Evolutionary conservation across 2,888 invertebrate species (phyloP), one percentile per base, ranked within the genome.

Genomic region (Stramonita haemastoma): DNA sequence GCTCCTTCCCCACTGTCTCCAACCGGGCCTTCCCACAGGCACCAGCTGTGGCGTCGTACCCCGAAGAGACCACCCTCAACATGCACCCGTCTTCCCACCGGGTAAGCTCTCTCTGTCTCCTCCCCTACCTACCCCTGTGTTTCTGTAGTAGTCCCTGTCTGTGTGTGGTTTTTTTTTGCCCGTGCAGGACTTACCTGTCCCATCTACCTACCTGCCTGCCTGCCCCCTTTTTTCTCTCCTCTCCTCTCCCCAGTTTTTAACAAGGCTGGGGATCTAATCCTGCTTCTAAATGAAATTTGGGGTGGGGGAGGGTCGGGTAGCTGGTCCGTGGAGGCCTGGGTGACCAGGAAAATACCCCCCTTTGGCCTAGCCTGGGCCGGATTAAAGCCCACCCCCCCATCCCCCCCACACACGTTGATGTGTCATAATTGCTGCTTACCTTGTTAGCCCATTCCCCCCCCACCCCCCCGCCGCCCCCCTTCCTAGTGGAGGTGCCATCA

Each of bases 1-100:
- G 97, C 85, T 94, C 95, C 70, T 95, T 95, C 91, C 94, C 95
- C 46, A 97, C 97, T 87, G 92, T 92, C 90, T 92, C 94, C 29
- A 91, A 91, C 87, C 91, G 4, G 91, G 91, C 19, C 89, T 91
- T 0, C 90, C 90, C 19, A 91, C 93, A 1, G 93, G 93, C 88
- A 92, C 95, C 92, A 94, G 95, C 90, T 95, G 95, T 91, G 94
- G 95, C 90, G 95, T 96, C 94, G 96, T 96, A 94, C 95, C 96
- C 29, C 94, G 96, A 92, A 96, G 97, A 93, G 97, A 97, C 91
- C 95, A 94, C 87, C 93, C 93, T 93, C 89, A 90, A 34, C 89
- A 90, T n/a, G 97, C 97, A 88, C 93, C 95, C 29, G 94, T 95
- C 91, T 95, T 95, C 91, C 95, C 95, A 70, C 93, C 95, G 93